Conservation (phyloP, 2,113 vertebrate genomes). For the Etheostoma spectabile region DNA sequence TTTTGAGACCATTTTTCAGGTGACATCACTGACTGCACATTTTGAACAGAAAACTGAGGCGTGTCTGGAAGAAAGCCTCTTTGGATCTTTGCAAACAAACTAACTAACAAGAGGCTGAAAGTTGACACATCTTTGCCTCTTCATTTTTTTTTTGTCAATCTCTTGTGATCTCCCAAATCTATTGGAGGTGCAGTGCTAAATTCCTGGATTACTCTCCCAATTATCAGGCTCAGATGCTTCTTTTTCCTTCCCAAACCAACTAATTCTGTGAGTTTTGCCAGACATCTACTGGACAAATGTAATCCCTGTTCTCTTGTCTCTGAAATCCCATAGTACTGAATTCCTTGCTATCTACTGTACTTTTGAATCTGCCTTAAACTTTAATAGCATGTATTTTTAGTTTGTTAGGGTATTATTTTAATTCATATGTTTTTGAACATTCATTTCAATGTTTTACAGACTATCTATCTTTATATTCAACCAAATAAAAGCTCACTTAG, state of each 20-base stretch:
- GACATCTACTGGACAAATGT: constrained; percentile 3
- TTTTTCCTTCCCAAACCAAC: constrained; percentile 21
- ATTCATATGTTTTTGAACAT: background rate
- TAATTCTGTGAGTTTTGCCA: constrained; percentile 9
- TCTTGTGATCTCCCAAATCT: background rate
- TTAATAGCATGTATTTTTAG: background rate
- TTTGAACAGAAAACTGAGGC: background rate
- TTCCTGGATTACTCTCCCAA: background rate
- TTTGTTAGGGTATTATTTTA: background rate
- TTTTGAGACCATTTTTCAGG: background rate
- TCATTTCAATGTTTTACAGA: background rate
- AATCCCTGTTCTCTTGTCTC: background rate
- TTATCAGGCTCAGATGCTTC: background rate
- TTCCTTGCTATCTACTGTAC: background rate
- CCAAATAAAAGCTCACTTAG: background rate
- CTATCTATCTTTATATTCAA: background rate
- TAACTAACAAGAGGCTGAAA: background rate
- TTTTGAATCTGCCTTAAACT: background rate
- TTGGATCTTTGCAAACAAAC: background rate
- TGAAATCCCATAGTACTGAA: background rate
- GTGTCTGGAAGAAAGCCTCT: background rate
- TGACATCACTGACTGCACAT: background rate
- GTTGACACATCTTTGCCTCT: background rate
- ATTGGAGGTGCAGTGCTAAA: background rate
- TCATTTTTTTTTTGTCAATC: background rate